Conservation (phyloP, 2,888 invertebrate genomes). For the Chromoteleia sp. region DNA sequence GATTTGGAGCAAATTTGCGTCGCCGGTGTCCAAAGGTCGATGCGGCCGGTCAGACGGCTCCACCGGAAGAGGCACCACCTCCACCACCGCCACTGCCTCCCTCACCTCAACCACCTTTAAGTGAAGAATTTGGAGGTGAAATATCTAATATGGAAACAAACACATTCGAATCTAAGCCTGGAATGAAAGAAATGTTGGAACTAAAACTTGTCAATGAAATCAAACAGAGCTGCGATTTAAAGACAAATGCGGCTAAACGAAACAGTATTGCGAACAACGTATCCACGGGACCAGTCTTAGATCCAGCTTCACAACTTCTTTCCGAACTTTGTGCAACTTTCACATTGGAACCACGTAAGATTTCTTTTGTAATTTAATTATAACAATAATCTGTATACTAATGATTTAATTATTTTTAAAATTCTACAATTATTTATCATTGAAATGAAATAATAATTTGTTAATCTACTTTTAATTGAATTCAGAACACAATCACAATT, state of each 20-base stretch:
- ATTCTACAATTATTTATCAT: too few species aligned
- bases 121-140: constrained; percentile 4
- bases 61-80: constrained; percentile 83
- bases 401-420: too few species aligned
- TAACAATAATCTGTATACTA: not conserved
- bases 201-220: constrained; percentile 93
- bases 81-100: constrained; percentile 82
- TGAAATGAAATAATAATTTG: too few species aligned
- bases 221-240: constrained; percentile 90
- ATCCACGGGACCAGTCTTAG: constrained; percentile 85
- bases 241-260: constrained; percentile 85
- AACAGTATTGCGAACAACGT: constrained; percentile 73
- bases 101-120: constrained; percentile 82
- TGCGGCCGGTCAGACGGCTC: constrained; percentile 84
- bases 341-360: constrained; percentile 86
- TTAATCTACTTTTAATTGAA: too few species aligned
- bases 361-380: not conserved
- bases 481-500: too few species aligned
- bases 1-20: constrained; percentile 89
- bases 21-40: constrained; percentile 87
- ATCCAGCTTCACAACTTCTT: constrained; percentile 92
- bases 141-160: constrained; percentile 65
- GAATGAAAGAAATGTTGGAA: constrained; percentile 93
- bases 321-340: constrained; percentile 94
- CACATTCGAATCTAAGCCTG: constrained; percentile 85